phyloP scores from a whole-genome alignment of 2,797 vertebrate genomes.

The Limnodromus scolopaceus region DNA sequence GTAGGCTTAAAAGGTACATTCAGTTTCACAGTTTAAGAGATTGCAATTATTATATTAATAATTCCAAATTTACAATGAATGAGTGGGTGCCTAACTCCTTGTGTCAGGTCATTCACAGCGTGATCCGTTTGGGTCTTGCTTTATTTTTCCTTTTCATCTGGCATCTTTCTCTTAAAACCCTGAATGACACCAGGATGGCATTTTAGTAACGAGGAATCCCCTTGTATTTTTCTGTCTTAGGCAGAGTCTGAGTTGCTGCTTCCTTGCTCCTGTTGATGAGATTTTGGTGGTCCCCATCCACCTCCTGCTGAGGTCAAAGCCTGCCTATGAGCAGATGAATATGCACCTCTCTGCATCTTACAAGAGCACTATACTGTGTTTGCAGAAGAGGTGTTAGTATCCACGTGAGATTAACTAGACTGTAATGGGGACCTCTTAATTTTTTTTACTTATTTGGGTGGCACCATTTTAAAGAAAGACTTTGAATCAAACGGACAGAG shows the following conservation, averaged over 20 bases:
- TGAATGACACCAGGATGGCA: not conserved
- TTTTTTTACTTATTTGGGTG: not conserved
- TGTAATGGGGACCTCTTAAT: not conserved
- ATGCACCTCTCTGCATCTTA: not conserved
- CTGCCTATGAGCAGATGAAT: not conserved
- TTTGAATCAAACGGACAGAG: not conserved
- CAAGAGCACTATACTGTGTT: accelerated
- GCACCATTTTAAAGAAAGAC: not conserved
- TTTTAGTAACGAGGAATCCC: not conserved
- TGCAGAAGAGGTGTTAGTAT: not conserved
- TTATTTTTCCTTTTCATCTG: not conserved
- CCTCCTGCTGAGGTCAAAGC: not conserved
- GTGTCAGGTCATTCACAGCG: not conserved
- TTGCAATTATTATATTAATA: not conserved
- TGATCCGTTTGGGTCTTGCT: not conserved
- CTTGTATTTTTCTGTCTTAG: not conserved
- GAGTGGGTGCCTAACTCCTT: not conserved
- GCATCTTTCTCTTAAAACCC: not conserved
- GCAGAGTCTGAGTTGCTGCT: not conserved
- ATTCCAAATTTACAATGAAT: not conserved
- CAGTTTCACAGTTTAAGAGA: not conserved
- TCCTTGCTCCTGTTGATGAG: not conserved
- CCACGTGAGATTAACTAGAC: not conserved
- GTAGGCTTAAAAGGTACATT: not conserved
- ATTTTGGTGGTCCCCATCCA: not conserved